Conservation (phyloP, 2,113 vertebrate genomes). For the Mus pahari region DNA sequence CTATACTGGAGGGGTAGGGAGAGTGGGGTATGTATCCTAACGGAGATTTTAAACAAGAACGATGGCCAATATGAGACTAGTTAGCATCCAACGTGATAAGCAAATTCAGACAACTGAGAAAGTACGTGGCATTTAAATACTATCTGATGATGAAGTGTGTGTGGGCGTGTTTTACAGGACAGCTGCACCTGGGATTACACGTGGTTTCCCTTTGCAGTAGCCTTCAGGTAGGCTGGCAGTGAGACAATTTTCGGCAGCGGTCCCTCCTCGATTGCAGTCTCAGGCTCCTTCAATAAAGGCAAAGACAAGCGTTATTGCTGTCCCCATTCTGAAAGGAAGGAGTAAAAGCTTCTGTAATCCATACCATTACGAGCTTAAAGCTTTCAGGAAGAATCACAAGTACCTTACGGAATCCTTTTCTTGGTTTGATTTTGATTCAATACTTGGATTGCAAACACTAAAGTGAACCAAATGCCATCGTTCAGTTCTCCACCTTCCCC, state of each 20-base stretch:
- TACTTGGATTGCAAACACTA: not conserved
- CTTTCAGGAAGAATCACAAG: not conserved
- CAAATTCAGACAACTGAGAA: not conserved
- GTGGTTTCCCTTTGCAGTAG: constrained; percentile 62
- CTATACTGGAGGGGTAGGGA: not conserved
- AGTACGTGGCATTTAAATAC: constrained; percentile 59
- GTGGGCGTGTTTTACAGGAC: constrained; percentile 71
- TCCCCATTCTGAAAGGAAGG: not conserved
- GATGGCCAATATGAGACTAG: not conserved
- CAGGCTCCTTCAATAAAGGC: not conserved
- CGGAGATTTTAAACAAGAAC: not conserved
- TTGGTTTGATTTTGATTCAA: not conserved
- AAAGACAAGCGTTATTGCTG: not conserved
- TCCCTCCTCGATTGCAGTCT: constrained; percentile 51
- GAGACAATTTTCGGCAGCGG: constrained; percentile 55
- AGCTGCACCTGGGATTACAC: constrained; percentile 54
- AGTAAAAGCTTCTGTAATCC: not conserved
- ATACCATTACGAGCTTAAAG: not conserved
- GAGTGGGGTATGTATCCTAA: not conserved
- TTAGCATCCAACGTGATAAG: not conserved
- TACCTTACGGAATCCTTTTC: not conserved
- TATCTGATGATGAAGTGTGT: constrained; percentile 22
- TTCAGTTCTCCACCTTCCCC: not conserved
- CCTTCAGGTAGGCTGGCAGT: constrained; percentile 78
- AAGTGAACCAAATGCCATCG: not conserved